A percentile compares a stretch with the other conserved stretches of the same genome.
Evolutionary conservation across 2,113 vertebrate species (phyloP).

Genomic region (Tauraco erythrolophus): DNA sequence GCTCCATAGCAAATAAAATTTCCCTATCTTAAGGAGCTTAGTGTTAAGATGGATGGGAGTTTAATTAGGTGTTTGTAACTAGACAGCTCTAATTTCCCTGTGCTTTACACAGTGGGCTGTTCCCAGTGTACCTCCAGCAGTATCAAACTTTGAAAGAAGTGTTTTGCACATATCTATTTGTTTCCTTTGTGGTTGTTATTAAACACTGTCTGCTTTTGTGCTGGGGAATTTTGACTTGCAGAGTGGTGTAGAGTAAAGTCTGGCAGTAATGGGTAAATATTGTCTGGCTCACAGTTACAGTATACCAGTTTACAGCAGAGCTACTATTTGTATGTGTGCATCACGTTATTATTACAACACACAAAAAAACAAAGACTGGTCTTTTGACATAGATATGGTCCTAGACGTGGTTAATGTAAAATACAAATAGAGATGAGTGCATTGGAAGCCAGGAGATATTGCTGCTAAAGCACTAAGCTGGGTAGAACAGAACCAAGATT

Average conservation of each 20-base stretch:
- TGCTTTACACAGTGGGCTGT: background rate
- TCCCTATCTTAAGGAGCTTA: constrained; percentile 6
- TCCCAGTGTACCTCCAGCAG: background rate
- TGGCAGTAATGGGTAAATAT: background rate
- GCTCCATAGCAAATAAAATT: background rate
- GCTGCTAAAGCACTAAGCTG: background rate
- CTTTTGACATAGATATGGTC: background rate
- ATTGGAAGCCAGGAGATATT: background rate
- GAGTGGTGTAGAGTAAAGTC: background rate
- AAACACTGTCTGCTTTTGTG: background rate
- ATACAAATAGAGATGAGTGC: background rate
- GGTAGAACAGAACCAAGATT: background rate
- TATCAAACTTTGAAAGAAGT: background rate
- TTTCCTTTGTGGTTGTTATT: background rate
- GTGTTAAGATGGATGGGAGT: constrained; percentile 42
- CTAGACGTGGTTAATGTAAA: background rate
- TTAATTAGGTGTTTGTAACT: constrained; percentile 51
- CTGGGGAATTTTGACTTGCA: background rate
- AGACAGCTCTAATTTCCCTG: constrained; percentile 9
- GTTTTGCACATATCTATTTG: background rate
- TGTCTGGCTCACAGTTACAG: background rate
- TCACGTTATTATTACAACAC: background rate
- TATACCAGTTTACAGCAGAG: background rate
- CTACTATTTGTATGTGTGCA: background rate
- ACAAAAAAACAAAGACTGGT: background rate